Percentiles rank a stretch among this genome's conserved stretches.
Conservation (phyloP, 2,113 vertebrate species). For the Ptyas mucosa region DNA sequence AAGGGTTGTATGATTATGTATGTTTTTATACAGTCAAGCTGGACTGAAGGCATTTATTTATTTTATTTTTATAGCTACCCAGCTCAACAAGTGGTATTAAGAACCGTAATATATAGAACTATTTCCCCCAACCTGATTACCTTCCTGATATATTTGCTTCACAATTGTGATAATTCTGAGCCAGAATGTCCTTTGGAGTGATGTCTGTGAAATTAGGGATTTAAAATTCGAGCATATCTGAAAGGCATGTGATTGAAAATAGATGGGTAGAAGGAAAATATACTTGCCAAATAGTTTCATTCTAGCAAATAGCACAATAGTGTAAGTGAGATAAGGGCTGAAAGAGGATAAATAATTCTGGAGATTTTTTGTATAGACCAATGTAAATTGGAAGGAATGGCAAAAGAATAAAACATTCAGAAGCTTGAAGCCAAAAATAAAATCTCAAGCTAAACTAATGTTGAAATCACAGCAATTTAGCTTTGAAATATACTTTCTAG, state of each 20-base stretch:
- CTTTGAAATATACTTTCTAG: background rate
- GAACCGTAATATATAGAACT: background rate
- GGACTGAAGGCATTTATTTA: background rate
- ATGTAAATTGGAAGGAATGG: background rate
- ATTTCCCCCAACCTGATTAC: background rate
- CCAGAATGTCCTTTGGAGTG: background rate
- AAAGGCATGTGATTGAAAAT: background rate
- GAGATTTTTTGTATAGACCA: background rate
- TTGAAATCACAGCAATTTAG: background rate
- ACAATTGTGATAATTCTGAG: background rate
- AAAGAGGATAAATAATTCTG: background rate
- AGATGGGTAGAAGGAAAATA: background rate
- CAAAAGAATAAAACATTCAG: background rate
- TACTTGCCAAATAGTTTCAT: background rate
- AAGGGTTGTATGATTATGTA: background rate
- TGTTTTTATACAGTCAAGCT: background rate
- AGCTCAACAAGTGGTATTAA: background rate
- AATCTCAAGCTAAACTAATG: background rate
- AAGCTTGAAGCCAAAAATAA: background rate
- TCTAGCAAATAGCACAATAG: background rate
- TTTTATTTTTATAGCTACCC: background rate
- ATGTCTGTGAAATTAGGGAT: background rate
- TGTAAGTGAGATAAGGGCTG: background rate
- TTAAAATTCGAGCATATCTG: background rate
- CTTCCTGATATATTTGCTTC: background rate